These are phyloP conservation scores for Danaus melanippus DNA, from an alignment of 1,140 invertebrate genomes.

Conservation along the genomic window DNA sequence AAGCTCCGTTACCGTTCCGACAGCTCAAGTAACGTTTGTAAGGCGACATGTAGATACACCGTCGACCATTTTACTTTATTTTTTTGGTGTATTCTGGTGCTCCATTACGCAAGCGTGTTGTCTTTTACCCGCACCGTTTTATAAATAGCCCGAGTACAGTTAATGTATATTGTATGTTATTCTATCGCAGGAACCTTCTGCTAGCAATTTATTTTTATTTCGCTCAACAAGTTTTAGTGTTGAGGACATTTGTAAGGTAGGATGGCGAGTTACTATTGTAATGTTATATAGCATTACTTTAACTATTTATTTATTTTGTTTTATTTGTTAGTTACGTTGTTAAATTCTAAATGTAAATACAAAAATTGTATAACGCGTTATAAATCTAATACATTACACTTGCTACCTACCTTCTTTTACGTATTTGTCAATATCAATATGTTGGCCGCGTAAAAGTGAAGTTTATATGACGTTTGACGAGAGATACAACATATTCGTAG, in stretches of 20 bases:
- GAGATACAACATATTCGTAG: slow-evolving; percentile 14
- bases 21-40: slow-evolving; percentile 14
- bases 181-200: slow-evolving; percentile 15
- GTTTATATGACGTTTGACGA: slow-evolving; percentile 23
- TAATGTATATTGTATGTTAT: slow-evolving; percentile 24
- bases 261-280: no score
- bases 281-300: no score
- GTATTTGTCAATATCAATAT: slow-evolving; percentile 28
- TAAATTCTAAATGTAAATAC: no score
- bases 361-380: no score
- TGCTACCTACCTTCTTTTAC: slow-evolving; percentile 3
- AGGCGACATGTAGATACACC: slow-evolving; percentile 19
- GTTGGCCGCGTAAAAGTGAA: slow-evolving; percentile 14
- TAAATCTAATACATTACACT: no score
- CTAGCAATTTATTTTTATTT: slow-evolving; percentile 16
- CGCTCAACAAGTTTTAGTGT: slow-evolving; percentile 16
- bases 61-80: slow-evolving; percentile 20
- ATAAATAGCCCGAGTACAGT: slow-evolving; percentile 19
- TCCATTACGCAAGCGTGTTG: slow-evolving; percentile 19
- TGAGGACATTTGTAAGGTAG: no score
- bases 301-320: no score
- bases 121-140: slow-evolving; percentile 19
- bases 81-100: slow-evolving; percentile 12
- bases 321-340: no score
- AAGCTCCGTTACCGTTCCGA: slow-evolving; percentile 7